Evolutionary conservation across 2,797 vertebrate species (phyloP).

Genomic region (Falco naumanni): DNA sequence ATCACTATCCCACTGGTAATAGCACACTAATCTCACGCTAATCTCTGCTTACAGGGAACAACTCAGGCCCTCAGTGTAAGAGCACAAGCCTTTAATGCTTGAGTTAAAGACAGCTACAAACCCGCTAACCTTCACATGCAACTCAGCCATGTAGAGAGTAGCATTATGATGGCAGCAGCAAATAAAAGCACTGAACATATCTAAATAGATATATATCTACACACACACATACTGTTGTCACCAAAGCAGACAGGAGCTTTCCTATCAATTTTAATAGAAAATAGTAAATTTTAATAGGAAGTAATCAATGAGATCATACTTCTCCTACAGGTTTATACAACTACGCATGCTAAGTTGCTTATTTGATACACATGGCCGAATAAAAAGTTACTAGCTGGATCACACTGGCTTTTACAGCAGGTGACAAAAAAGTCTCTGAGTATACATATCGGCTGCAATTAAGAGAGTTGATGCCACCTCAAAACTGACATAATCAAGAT

Average conservation of each 20-base stretch:
- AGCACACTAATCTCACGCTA: neutral
- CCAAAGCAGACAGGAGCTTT: neutral
- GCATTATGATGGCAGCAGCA: neutral
- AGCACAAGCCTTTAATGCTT: conserved; percentile 27
- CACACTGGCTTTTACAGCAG: neutral
- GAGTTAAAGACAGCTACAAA: neutral
- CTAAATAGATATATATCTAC: neutral
- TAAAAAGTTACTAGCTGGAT: neutral
- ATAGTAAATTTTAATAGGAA: neutral
- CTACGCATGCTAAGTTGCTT: fast-evolving
- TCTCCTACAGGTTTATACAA: neutral
- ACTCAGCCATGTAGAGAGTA: neutral
- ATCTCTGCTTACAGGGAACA: conserved; percentile 19
- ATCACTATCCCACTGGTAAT: neutral
- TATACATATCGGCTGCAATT: neutral
- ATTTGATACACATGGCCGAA: neutral
- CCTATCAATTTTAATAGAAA: neutral
- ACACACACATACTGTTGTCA: neutral
- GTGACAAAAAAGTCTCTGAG: neutral
- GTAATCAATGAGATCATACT: neutral
- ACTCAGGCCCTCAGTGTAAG: neutral
- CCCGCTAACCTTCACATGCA: neutral
- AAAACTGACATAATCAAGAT: neutral
- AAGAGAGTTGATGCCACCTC: neutral
- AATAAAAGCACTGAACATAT: neutral